Evolutionary conservation across 2,113 vertebrate genomes (phyloP), one percentile per base, ranked within the genome.

Genomic region (Lepus timidus): DNA sequence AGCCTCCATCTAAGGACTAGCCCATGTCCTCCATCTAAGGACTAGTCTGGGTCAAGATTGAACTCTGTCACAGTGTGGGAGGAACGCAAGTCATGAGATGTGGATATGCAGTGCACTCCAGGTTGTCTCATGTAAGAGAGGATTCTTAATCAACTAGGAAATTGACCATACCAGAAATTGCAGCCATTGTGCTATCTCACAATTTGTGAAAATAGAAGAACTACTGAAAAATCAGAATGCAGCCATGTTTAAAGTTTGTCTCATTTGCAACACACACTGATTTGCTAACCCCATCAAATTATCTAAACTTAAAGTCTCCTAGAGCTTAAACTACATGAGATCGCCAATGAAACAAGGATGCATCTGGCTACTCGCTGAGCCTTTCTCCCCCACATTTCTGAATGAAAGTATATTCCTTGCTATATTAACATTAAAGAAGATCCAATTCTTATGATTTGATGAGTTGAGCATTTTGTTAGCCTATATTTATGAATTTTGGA

Each of bases 221-320:
- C 31, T 14, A 33, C 14, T 71, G 3, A 88, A 78, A 65, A 9
- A 52, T 70, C 52, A 75, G 64, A 95, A 93, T 58, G 36, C 9
- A 51, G 16, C 31, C 4, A 9, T 55, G 36, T 82, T 85, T 76
- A 79, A 87, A 84, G 55, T 0, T 36, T 84, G 20, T 2, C 86
- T 79, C 51, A 79, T 68, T 95, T 76, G 20, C 13, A 6, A 44
- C 62, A 88, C 70, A 7, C 70, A 64, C 55, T 39, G n/a, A 90
- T 90, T 91, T 87, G 67, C 31, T 90, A 88, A 85, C 85, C 76
- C 64, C 16, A 62, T 74, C 27, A 95, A 65, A 82, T 82, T n/a
- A 74, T 39, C 39, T 61, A 76, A 86, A 8, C 29, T 75, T 23
- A 85, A 91, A 82, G 25, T 44, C 81, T 74, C 9, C 36, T 23